Conservation (phyloP, 1,140 invertebrate species). For the Procambarus clarkii region DNA sequence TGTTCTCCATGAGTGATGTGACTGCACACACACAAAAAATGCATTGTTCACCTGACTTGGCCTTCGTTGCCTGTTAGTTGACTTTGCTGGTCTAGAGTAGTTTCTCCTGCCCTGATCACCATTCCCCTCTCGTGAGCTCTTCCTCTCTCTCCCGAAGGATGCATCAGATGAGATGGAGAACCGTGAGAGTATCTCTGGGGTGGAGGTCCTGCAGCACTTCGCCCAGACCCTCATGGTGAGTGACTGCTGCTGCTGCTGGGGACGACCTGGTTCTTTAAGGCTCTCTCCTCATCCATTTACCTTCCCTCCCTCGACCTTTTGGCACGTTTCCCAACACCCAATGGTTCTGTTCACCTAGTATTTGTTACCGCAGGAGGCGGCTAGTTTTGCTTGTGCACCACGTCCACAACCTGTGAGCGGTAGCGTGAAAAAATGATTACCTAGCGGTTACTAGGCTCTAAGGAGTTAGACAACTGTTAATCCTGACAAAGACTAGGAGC, state of each 20-base stretch:
- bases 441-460: no score
- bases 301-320: not conserved
- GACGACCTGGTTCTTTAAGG: slow-evolving; percentile 62
- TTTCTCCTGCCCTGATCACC: not conserved
- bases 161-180: slow-evolving; percentile 69
- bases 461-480: no score
- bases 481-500: no score
- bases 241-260: slow-evolving; percentile 38
- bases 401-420: no score
- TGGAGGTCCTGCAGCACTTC: slow-evolving; percentile 70
- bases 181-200: slow-evolving; percentile 65
- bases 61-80: not conserved
- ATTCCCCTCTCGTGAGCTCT: slow-evolving; percentile 20
- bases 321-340: not conserved
- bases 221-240: slow-evolving; percentile 70
- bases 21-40: not conserved
- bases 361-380: no score
- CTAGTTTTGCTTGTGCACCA: no score
- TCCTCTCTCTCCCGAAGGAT: slow-evolving; percentile 61
- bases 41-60: not conserved
- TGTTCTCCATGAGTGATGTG: not conserved
- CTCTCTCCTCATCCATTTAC: not conserved
- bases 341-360: no score
- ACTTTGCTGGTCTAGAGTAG: not conserved
- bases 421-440: no score